Base-by-base conservation (phyloP, 1,140 invertebrate species). In the Solenopsis invicta region DNA sequence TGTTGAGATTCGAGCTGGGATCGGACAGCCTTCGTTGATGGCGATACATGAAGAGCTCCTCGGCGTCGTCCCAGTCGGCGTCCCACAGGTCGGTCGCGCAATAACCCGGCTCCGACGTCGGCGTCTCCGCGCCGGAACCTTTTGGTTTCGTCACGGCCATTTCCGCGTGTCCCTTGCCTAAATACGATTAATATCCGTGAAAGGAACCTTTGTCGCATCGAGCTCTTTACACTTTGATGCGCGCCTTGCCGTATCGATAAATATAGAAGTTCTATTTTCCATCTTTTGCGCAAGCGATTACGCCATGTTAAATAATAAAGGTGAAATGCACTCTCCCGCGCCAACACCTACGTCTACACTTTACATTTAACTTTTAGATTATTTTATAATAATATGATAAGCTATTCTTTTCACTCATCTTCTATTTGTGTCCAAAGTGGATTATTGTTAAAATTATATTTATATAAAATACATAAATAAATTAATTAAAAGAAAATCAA, bases 101-200 rank as follows among this genome's bases (percentile, higher is more conserved):
- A 89, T 97, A 97, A 21, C 98, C 98, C 0, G 98, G 98, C 93
- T 99, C 98, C n/a, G 98, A 98, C 87, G 98, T 98, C 2, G 99
- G 98, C 3, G 99, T 99, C 94, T 99, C 99, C 9, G 98, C 98
- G 1, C 98, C 99, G 10, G 98, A 97, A 64, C 97, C 97, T 96
- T 98, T 97, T 88, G 98, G 97, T 94, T 99, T 97, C 4, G 98
- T 98, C 34, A 99, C 98, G 4, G 99, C 99, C 98, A 99, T 99
- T 96, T 99, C 99, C 0, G 99, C 99, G 95, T 99, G 98, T 0
- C 99, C 99, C 96, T 99, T 99, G 13, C 98, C 94, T 95, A 61
- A 9, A 75, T 29, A 0, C 52, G 3, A 69, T 77, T 29, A n/a
- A n/a, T n/a, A 8, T 13, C 9, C 21, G 21, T 21, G 2, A 45